Base-by-base conservation (phyloP, 2,797 vertebrate genomes). In the Sebastes minor region DNA sequence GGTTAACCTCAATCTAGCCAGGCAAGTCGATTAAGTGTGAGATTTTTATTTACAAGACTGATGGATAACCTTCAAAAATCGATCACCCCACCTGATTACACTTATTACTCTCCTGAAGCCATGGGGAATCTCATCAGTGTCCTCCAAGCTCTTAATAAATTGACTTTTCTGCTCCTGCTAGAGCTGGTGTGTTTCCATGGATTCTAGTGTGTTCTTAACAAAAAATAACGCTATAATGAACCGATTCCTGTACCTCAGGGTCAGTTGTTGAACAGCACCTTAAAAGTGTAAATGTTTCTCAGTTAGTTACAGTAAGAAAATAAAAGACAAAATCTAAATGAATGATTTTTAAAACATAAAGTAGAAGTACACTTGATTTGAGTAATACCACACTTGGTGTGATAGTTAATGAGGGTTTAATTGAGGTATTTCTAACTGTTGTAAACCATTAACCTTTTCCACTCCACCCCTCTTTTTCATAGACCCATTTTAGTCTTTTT, bases 41-140 rank as follows among this genome's bases (percentile, higher is more conserved):
- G 78, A 79, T 73, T 89, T 82, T 71, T 90, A 81, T 91, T 91
- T 89, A 86, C 80, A 75, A 23, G 56, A 76, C 77, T 88, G 79
- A 84, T 85, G 68, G 80, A 89, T 91, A 88, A 91, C 85, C 88
- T 91, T 91, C 74, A 84, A 79, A 87, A 88, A 88, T 92, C 86
- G 88, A 91, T 91, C 83, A 32, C 28, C 33, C 55, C 10, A 25
- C 66, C 61, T 78, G 80, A 86, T 87, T 87, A 82, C 83, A 76
- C 72, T 80, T 78, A 67, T 61, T 76, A 80, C 70, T 74, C 65
- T 84, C 38, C 38, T 80, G 27, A 71, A 76, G 63, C 69, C 10
- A 32, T 23, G 33, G 38, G 66, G 42, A 78, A 80, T 78, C 68
- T 82, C 71, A 81, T 85, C 83, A 79, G 57, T 71, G 64, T 69